Base-by-base conservation (phyloP, 2,113 vertebrate genomes). In the Chlorodrepanis virens region DNA sequence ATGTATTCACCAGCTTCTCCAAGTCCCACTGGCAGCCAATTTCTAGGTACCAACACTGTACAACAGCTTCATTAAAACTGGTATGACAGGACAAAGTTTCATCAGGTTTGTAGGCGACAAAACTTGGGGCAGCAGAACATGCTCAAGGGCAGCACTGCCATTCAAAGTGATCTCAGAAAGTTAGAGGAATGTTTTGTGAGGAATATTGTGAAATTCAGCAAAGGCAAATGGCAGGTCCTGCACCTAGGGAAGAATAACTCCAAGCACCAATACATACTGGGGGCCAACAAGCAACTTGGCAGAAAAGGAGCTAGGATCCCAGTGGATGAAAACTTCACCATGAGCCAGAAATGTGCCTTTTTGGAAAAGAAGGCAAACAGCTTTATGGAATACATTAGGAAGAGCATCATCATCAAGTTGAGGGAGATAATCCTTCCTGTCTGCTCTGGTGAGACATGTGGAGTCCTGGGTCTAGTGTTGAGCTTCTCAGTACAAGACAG, bases 81-180 rank as follows among this genome's bases (percentile, higher is more conserved):
- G 22, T 33, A 47, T 5, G 31, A 69, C 9, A n/a, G 31, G 59
- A 78, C 37, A 45, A 75, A 93, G 25, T 23, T 45, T 67, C 60
- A 49, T 28, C 42, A 78, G 18, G 20, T 75, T 27, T 82, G 37
- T 12, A 69, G 20, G 18, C 11, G 13, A 49, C 44, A 57, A 39
- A 78, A 84, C n/a, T 3, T 35, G 4, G 31, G 27, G 19, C 67
- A 27, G 24, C 3, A 1, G 24, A 4, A 27, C 15, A 69, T 10
- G 2, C 31, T 61, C 6, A 7, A 53, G 6, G 29, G 21, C 27
- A 72, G 15, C 1, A 0, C 3, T 50, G 52, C 33, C 52, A 25
- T 52, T 50, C 19, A 39, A 67, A 49, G 17, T 4, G 6, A 74
- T 28, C 37, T 81, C 68, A 64, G 24, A 33, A 83, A 74, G 16